phyloP scores from a whole-genome alignment of 2,113 vertebrate genomes.

The Chamaetylas fuelleborni region DNA sequence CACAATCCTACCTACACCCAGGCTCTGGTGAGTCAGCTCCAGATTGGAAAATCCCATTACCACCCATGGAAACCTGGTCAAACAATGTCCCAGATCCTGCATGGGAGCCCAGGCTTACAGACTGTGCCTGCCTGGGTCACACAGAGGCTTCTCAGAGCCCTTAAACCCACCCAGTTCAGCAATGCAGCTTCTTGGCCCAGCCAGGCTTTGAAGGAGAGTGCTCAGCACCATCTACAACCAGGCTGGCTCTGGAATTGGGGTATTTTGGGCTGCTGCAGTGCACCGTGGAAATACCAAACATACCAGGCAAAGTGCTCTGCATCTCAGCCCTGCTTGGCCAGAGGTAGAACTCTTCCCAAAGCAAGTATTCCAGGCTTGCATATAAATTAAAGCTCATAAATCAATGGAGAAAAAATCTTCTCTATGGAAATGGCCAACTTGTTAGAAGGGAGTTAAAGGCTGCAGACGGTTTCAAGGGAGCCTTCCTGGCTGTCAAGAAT shows the following conservation, averaged over 20 bases:
- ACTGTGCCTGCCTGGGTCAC: not conserved
- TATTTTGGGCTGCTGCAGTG: not conserved
- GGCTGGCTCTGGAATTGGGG: not conserved
- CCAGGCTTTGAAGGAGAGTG: accelerated
- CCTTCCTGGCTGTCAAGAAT: slow-evolving; percentile 51
- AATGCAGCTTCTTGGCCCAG: not conserved
- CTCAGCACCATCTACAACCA: not conserved
- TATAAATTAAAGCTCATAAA: slow-evolving; percentile 56
- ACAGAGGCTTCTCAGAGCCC: not conserved
- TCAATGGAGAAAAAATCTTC: slow-evolving; percentile 11
- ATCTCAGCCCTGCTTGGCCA: not conserved
- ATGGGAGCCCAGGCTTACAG: not conserved
- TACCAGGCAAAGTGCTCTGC: not conserved
- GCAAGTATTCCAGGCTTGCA: slow-evolving; percentile 50
- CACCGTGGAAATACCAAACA: not conserved
- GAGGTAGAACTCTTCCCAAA: slow-evolving; percentile 25
- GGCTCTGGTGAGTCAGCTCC: not conserved
- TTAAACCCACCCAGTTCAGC: not conserved
- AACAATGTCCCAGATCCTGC: not conserved
- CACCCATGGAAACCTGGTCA: not conserved
- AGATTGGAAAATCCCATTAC: not conserved
- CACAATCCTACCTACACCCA: not conserved
- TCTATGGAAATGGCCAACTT: not conserved
- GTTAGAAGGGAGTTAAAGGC: slow-evolving; percentile 38
- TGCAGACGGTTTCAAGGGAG: not conserved